These are phyloP conservation scores for Tyto alba DNA, from an alignment of 2,113 vertebrate species.

Conservation along the genomic window DNA sequence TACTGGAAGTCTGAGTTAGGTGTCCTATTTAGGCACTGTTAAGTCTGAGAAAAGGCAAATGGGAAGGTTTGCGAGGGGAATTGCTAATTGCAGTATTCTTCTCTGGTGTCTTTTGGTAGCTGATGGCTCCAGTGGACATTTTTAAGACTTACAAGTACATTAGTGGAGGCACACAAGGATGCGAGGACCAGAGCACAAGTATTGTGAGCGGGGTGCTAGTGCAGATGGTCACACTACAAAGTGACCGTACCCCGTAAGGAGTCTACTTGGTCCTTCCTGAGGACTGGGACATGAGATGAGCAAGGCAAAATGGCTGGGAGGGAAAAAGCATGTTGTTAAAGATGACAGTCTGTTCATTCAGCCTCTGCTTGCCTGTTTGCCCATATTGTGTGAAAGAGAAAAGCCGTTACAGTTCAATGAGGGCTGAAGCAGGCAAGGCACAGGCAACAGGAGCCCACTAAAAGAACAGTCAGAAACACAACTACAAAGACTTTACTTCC, in stretches of 20 bases:
- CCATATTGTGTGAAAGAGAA: not conserved
- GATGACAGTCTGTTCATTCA: not conserved
- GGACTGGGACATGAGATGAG: not conserved
- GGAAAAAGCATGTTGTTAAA: not conserved
- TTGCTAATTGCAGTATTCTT: not conserved
- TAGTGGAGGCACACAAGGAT: not conserved
- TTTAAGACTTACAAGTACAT: not conserved
- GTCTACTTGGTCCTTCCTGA: not conserved
- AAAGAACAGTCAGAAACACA: not conserved
- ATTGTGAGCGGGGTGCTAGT: fast-evolving
- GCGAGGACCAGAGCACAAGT: not conserved
- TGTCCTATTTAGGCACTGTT: not conserved
- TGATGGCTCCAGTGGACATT: not conserved
- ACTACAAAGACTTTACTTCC: not conserved
- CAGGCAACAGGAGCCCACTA: not conserved
- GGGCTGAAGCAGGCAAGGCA: not conserved
- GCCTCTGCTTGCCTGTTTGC: not conserved
- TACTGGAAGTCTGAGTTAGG: not conserved
- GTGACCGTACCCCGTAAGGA: not conserved
- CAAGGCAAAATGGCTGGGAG: not conserved
- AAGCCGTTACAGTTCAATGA: not conserved
- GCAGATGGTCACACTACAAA: no score
- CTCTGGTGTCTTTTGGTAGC: not conserved
- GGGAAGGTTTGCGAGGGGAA: not conserved
- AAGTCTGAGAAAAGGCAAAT: not conserved